Evolutionary conservation across 2,113 vertebrate species (phyloP).

Genomic region (Crocuta crocuta): DNA sequence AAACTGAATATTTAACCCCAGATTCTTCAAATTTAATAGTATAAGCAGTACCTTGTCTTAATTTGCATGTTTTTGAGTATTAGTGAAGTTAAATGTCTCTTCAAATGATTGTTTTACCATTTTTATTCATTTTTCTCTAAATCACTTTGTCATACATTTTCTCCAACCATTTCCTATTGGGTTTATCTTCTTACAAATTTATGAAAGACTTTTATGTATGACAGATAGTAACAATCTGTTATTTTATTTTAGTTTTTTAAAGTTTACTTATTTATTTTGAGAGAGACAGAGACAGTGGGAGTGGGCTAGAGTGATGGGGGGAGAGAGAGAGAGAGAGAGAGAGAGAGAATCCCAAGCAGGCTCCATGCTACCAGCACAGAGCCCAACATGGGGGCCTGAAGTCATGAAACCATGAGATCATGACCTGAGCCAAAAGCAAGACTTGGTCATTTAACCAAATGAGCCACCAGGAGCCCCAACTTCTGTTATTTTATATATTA

Average conservation of each 20-base stretch:
- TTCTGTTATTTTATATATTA: not conserved
- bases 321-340: too few relatives aligned
- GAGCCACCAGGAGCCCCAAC: too few relatives aligned
- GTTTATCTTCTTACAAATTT: not conserved
- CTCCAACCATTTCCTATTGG: not conserved
- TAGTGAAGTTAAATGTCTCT: not conserved
- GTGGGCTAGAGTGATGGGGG: too few relatives aligned
- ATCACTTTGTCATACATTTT: not conserved
- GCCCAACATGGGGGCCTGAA: too few relatives aligned
- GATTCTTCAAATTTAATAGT: not conserved
- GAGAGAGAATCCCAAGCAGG: too few relatives aligned
- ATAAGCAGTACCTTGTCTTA: not conserved
- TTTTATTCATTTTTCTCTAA: constrained; percentile 26
- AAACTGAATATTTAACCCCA: not conserved
- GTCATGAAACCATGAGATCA: too few relatives aligned
- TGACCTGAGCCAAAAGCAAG: too few relatives aligned
- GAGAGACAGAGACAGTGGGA: too few relatives aligned
- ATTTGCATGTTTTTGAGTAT: not conserved
- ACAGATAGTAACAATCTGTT: not conserved
- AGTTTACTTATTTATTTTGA: too few relatives aligned
- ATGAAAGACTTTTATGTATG: not conserved
- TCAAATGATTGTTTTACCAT: not conserved
- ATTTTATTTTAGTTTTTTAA: not conserved
- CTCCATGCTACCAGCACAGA: too few relatives aligned
- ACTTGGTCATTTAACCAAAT: too few relatives aligned